Percentiles rank a stretch among this genome's conserved stretches.
Conservation (phyloP, 2,888 invertebrate species). For the Choreutis nemorana region DNA sequence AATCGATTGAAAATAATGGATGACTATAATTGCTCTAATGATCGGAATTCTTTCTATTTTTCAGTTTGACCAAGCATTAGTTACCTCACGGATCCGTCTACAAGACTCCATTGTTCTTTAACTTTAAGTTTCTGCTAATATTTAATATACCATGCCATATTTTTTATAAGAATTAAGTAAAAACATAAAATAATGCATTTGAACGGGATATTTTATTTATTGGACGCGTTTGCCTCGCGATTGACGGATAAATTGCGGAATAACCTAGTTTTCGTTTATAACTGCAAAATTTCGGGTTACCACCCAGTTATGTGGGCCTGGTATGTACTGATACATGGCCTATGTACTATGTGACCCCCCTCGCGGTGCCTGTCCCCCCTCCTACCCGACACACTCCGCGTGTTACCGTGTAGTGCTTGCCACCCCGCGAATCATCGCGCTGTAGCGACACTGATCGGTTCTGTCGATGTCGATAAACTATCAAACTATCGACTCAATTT, state of each 20-base stretch:
- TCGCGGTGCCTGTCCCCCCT: conserved; percentile 22
- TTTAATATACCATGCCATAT: no score
- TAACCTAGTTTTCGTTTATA: conserved; percentile 66
- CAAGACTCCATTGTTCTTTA: no score
- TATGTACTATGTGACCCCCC: conserved; percentile 45
- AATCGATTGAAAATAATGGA: no score
- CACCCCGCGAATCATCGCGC: conserved; percentile 47
- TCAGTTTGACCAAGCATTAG: no score
- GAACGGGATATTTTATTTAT: conserved; percentile 3
- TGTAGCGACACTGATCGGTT: conserved; percentile 22
- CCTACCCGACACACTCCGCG: conserved; percentile 28
- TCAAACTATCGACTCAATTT: no score
- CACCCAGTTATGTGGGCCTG: conserved; percentile 40
- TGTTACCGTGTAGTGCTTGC: conserved; percentile 43
- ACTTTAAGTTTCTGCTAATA: no score
- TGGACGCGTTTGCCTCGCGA: conserved; percentile 13
- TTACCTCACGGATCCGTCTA: no score
- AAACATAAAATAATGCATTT: no score
- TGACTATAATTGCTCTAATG: no score
- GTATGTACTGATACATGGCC: conserved; percentile 54
- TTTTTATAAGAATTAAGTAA: no score
- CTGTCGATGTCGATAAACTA: conserved; percentile 36
- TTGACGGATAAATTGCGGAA: conserved; percentile 44
- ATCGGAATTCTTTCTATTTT: no score
- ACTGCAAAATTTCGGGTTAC: conserved; percentile 62